Conservation (phyloP, 2,797 vertebrate species). For the Oreochromis grahami region DNA sequence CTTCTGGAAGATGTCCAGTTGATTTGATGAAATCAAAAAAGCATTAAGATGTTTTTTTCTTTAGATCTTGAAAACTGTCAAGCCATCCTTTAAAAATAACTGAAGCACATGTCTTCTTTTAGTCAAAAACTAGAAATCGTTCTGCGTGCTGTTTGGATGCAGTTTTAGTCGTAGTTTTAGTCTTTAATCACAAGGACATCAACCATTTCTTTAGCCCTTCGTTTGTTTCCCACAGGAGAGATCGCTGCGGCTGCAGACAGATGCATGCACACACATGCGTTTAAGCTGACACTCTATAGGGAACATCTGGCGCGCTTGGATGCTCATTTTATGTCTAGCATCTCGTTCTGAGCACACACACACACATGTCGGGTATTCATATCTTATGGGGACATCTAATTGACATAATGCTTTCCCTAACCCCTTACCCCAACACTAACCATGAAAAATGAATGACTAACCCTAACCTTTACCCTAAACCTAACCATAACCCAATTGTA, state of each 20-base stretch:
- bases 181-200: not conserved
- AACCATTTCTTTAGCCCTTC: not conserved
- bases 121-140: not conserved
- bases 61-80: not conserved
- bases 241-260: not conserved
- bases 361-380: not conserved
- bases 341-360: not conserved
- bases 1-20: rapidly evolving
- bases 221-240: not conserved
- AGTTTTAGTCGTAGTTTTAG: not conserved
- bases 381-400: not conserved
- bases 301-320: conserved; percentile 23
- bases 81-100: not conserved
- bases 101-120: not conserved
- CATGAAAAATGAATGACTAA: not conserved
- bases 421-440: not conserved
- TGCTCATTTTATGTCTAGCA: not conserved
- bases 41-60: not conserved
- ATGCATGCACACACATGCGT: not conserved
- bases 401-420: not conserved
- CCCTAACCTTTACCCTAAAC: not conserved
- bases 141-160: not conserved
- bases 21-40: not conserved
- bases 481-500: not conserved
- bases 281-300: not conserved